Evolutionary conservation across 2,797 vertebrate species (phyloP).

Genomic region (Mastacembelus armatus): DNA sequence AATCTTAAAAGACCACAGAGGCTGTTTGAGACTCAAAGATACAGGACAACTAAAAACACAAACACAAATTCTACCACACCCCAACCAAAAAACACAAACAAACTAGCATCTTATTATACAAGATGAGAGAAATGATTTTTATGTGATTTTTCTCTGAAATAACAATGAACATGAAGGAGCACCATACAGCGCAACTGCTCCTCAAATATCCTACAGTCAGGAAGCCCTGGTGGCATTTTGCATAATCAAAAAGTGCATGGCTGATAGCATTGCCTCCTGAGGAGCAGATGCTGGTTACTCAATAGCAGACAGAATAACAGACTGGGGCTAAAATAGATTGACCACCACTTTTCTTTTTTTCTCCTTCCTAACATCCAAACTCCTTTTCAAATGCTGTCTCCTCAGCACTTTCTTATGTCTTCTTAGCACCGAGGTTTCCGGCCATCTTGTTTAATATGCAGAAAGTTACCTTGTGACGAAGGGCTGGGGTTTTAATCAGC

Average conservation of each 20-base stretch:
- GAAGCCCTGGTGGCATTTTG: constrained; percentile 76
- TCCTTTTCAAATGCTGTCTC: constrained; percentile 73
- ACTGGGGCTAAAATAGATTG: constrained; percentile 79
- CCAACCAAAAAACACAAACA: neutral
- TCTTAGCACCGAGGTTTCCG: constrained; percentile 77
- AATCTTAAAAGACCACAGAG: neutral
- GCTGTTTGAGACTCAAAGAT: neutral
- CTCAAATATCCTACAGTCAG: constrained; percentile 59
- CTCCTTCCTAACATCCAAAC: constrained; percentile 76
- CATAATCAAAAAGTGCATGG: constrained; percentile 71
- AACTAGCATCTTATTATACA: neutral
- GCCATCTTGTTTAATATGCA: constrained; percentile 78
- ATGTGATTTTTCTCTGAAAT: neutral
- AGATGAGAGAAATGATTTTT: neutral
- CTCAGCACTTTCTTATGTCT: constrained; percentile 80
- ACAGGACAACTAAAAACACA: neutral
- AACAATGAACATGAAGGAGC: constrained; percentile 5
- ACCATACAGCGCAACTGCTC: constrained; percentile 28
- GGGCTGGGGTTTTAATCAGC: constrained; percentile 62
- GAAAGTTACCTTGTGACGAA: constrained; percentile 70
- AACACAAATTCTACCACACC: neutral
- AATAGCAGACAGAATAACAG: constrained; percentile 82
- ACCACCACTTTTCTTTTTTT: constrained; percentile 65
- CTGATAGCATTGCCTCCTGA: constrained; percentile 72
- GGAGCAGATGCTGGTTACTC: constrained; percentile 79